These are phyloP conservation scores for Chaetodon auriga DNA, from an alignment of 2,113 vertebrate species.

Conservation along the genomic window DNA sequence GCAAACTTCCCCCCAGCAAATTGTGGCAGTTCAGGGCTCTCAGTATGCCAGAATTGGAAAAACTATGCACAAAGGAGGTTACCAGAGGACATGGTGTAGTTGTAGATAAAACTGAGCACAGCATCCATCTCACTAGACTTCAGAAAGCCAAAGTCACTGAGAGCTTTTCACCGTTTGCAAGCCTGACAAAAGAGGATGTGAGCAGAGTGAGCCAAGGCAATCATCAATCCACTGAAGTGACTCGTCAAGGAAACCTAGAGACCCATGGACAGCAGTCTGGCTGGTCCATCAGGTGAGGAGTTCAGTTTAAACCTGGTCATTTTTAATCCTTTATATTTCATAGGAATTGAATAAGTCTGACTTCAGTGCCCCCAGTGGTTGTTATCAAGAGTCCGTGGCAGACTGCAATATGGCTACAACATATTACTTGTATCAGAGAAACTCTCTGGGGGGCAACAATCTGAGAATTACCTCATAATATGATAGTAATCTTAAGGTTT, in stretches of 20 bases:
- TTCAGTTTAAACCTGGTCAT: neutral
- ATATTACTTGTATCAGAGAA: neutral
- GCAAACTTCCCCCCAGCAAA: conserved; percentile 81
- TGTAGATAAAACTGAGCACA: conserved; percentile 85
- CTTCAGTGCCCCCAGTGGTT: neutral
- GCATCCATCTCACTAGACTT: conserved; percentile 69
- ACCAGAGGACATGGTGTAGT: neutral
- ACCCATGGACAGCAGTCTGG: conserved; percentile 19
- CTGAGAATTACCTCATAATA: no score
- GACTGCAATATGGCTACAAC: neutral
- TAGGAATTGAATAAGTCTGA: neutral
- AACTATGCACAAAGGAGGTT: conserved; percentile 87
- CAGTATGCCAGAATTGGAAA: conserved; percentile 95
- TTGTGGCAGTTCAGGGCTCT: conserved; percentile 91
- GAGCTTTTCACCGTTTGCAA: neutral
- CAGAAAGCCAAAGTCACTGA: neutral
- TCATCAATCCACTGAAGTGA: conserved; percentile 51
- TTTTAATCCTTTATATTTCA: neutral
- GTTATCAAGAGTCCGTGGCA: neutral
- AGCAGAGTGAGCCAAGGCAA: conserved; percentile 46
- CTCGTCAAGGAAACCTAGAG: conserved; percentile 9
- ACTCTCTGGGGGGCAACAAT: neutral
- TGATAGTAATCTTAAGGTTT: neutral
- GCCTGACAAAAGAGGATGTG: conserved; percentile 24
- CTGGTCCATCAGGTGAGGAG: conserved; percentile 91